Evolutionary conservation across 2,113 vertebrate genomes (phyloP).

Genomic region (Antechinus flavipes): DNA sequence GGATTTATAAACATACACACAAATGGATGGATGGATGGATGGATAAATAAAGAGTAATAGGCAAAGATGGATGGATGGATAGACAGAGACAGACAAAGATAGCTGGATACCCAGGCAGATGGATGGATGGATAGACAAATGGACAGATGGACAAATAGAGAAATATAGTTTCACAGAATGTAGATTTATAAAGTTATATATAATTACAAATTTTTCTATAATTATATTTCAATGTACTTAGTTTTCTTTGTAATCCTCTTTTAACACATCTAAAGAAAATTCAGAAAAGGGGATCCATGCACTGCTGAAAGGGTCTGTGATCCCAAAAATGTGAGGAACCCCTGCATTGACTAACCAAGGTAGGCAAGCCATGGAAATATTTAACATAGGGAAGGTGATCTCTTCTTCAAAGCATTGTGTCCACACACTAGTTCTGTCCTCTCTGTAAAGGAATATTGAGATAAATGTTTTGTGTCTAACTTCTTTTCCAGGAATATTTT

Average conservation of each 20-base stretch:
- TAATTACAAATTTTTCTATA: no score
- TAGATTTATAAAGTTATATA: background rate
- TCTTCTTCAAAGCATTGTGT: no score
- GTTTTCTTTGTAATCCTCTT: background rate
- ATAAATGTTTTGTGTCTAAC: background rate
- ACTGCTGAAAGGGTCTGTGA: background rate
- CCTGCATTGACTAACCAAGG: background rate
- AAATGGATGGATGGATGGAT: background rate
- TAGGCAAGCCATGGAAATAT: background rate
- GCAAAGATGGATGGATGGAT: no score
- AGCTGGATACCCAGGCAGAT: no score
- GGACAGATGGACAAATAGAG: no score
- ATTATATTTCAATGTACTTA: background rate
- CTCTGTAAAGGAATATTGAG: no score
- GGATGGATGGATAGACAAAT: no score
- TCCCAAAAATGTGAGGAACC: background rate
- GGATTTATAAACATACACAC: background rate
- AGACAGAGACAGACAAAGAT: no score
- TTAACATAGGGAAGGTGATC: background rate
- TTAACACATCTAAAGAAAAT: background rate
- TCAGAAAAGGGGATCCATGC: background rate
- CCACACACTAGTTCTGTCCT: no score
- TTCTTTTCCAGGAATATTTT: background rate
- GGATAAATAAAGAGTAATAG: no score
- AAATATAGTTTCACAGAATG: no score